Percentiles rank a stretch among this genome's conserved stretches.
These are phyloP conservation scores for Rynchops niger DNA, from an alignment of 2,113 vertebrate genomes.

Conservation along the genomic window DNA sequence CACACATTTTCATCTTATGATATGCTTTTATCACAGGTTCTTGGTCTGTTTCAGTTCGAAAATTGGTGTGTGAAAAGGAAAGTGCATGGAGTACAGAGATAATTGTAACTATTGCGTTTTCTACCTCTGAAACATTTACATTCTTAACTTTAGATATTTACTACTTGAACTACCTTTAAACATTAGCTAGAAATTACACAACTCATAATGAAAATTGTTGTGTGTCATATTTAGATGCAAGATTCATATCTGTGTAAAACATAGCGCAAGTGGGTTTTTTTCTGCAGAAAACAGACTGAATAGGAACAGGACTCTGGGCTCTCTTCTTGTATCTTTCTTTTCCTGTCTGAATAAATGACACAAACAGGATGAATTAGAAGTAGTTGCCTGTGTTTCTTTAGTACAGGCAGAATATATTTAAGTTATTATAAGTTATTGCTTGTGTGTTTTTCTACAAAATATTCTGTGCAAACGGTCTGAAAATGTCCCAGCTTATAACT, in stretches of 20 bases:
- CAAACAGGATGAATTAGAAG: not conserved
- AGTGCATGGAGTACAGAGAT: not conserved
- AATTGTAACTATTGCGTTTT: not conserved
- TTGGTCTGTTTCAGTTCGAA: not conserved
- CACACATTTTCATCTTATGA: not conserved
- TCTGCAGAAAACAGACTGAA: not conserved
- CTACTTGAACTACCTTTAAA: not conserved
- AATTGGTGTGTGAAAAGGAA: not conserved
- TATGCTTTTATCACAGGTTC: not conserved
- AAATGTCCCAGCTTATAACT: not conserved
- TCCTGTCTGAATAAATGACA: not conserved
- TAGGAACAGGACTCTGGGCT: not conserved
- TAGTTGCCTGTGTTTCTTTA: not conserved
- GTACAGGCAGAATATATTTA: not conserved
- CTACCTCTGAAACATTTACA: not conserved
- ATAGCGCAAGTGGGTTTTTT: accelerated
- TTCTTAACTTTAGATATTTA: not conserved
- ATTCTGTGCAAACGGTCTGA: not conserved
- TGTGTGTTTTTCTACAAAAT: not conserved
- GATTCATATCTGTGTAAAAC: not conserved
- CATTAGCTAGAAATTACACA: not conserved
- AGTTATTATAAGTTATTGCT: not conserved
- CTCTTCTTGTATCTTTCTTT: not conserved
- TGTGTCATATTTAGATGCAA: not conserved
- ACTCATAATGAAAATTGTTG: not conserved